Conservation (phyloP, 2,113 vertebrate species). For the Platysteira castanea region DNA sequence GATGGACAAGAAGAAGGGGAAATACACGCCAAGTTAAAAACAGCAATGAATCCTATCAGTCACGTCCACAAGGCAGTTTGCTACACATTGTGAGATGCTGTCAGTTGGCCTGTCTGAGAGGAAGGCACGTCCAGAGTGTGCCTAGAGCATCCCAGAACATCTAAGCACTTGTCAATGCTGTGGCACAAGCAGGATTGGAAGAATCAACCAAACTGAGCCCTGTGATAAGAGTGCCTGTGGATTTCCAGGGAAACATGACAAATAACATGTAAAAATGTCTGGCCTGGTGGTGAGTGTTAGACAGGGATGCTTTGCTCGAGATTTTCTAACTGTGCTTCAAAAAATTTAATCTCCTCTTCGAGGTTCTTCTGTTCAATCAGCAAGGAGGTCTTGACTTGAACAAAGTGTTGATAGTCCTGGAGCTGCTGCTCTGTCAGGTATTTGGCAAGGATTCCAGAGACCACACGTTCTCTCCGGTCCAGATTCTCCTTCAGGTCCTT, state of each 20-base stretch:
- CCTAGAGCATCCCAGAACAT: background rate
- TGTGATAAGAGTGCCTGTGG: background rate
- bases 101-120: background rate
- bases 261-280: fast-evolving
- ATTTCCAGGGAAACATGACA: background rate
- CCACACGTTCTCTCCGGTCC: constrained; percentile 85
- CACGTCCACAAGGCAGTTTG: background rate
- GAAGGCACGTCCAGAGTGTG: background rate
- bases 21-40: background rate
- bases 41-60: background rate
- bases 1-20: background rate
- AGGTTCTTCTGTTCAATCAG: constrained; percentile 90
- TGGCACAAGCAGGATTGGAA: background rate
- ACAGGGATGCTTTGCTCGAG: constrained; percentile 66
- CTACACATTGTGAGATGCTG: background rate
- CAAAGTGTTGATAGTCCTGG: constrained; percentile 78
- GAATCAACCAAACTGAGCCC: background rate
- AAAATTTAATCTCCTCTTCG: constrained; percentile 83
- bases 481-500: constrained; percentile 93
- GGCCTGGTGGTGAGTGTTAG: background rate
- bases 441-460: constrained; percentile 81
- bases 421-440: constrained; percentile 80
- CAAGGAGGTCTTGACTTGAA: constrained; percentile 85
- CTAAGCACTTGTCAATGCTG: background rate
- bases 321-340: constrained; percentile 84